Evolutionary conservation across 2,888 invertebrate species (phyloP), one percentile per base, ranked within the genome.

Genomic region (Noctuana brunneofusca): DNA sequence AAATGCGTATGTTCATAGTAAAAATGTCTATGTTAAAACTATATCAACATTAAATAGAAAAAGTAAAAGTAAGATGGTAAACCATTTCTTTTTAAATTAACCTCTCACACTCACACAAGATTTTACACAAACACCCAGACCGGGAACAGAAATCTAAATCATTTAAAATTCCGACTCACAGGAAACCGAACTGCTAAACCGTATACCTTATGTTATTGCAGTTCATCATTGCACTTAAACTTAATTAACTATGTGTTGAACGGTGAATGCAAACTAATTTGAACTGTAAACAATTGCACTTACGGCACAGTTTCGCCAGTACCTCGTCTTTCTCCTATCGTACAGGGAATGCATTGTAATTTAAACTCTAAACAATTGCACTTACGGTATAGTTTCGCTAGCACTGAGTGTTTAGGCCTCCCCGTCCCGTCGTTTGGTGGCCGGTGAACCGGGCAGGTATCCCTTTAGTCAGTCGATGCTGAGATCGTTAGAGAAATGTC

Each of bases 381-480:
- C 48, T 49, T 58, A 49, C n/a, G 16, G 58, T 53, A n/a, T 24
- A 54, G 18, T 35, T 58, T 49, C 9, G 20, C 9, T 12, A 16
- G 16, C 8, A 58, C 18, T 20, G 30, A 27, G 27, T 49, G 35
- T 14, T 27, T 50, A 53, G 6, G 50, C 38, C 35, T 32, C 48
- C 43, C 66, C 66, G 35, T 67, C 65, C 48, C 63, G 65, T 67
- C 83, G 80, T 58, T 70, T 73, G 20, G 69, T 75, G 8, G 81
- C 81, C 65, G 90, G 89, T n/a, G 90, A 89, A 38, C 87, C 84
- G 54, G 88, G 92, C 78, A 86, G 72, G 78, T 87, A 89, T 54
- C 75, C 76, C 79, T 79, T 92, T 85, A 92, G 90, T 92, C 92
- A 92, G 87, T 92, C 92, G 62, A 92, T 89, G 67, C 84, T 89